Base-by-base conservation (phyloP, 2,797 vertebrate genomes). In the Paratrypauchen microcephalus region DNA sequence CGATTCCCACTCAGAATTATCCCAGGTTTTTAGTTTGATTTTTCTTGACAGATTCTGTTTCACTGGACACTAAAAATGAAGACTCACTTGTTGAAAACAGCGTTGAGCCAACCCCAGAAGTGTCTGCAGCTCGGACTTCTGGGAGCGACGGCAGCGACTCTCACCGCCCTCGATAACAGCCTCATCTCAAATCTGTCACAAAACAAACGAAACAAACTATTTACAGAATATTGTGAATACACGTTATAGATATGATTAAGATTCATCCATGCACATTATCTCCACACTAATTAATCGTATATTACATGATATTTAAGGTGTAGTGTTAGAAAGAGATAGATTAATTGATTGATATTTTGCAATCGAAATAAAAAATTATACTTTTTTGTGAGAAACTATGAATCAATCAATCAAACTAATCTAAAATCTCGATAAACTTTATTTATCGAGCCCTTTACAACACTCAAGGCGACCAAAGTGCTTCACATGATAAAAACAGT, bases 41-140 rank as follows among this genome's bases (percentile, higher is more conserved):
- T 56, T 24, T 56, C 48, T 50, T 19, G 48, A 18, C 48, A 4
- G 48, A 19, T n/a, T n/a, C n/a, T 50, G 5, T 52, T n/a, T 52
- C 48, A 2, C 1, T 6, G 56, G 23, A 26, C 3, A 24, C 2
- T 52, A 19, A 24, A 9, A 19, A 2, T 57, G 36, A 11, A 2
- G 28, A 16, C 92, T 94, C 90, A 99, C 97, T 94, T 97, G 94
- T 99, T 99, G 86, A 99, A 99, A 39, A 99, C 95, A 0, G 97
- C 92, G 56, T 99, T 99, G 76, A 99, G 91, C 97, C 97, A 99
- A 0, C 95, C 94, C 97, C 97, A 99, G 88, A 99, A 96, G 58
- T 58, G 76, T 79, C 97, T 92, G 82, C 82, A 79, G 78, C 88
- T 55, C 59, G 70, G 13, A 58, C 72, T 85, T 72, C 80, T 78